Conservation (phyloP, 2,888 invertebrate genomes). For the Chromoteleia sp. region DNA sequence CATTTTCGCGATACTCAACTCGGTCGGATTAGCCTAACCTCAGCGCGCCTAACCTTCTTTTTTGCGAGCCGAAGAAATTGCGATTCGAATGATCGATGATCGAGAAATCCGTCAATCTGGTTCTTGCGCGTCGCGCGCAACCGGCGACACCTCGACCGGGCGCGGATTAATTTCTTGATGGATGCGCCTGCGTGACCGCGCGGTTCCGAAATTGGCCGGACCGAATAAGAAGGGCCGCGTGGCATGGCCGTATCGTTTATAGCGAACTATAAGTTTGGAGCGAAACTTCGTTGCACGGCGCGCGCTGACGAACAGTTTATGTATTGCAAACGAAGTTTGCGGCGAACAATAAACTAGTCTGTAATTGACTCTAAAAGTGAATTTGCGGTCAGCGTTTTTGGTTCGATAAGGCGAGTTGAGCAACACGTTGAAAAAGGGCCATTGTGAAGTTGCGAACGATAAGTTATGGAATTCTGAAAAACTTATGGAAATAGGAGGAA, state of each 20-base stretch:
- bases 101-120: slow-evolving; percentile 38
- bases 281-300: slow-evolving; percentile 33
- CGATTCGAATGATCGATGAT: slow-evolving; percentile 66
- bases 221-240: slow-evolving; percentile 50
- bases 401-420: slow-evolving; percentile 44
- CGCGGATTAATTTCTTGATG: slow-evolving; percentile 24
- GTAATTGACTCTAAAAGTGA: slow-evolving; percentile 62
- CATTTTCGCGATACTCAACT: slow-evolving; percentile 71
- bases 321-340: slow-evolving; percentile 61
- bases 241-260: slow-evolving; percentile 31
- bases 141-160: not conserved
- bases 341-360: slow-evolving; percentile 54
- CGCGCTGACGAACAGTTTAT: slow-evolving; percentile 53
- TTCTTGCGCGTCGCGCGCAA: slow-evolving; percentile 4
- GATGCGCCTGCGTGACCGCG: slow-evolving; percentile 6
- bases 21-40: slow-evolving; percentile 69
- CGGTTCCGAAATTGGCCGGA: too few relatives aligned
- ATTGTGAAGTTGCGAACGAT: slow-evolving; percentile 15
- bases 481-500: not conserved
- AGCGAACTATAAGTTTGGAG: slow-evolving; percentile 50
- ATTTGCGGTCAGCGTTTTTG: slow-evolving; percentile 60
- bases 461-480: slow-evolving; percentile 21
- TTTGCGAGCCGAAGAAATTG: slow-evolving; percentile 64
- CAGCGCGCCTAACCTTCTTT: slow-evolving; percentile 69
- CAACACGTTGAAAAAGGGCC: slow-evolving; percentile 15